Evolutionary conservation across 2,113 vertebrate genomes (phyloP).

Genomic region (Ochotona princeps): DNA sequence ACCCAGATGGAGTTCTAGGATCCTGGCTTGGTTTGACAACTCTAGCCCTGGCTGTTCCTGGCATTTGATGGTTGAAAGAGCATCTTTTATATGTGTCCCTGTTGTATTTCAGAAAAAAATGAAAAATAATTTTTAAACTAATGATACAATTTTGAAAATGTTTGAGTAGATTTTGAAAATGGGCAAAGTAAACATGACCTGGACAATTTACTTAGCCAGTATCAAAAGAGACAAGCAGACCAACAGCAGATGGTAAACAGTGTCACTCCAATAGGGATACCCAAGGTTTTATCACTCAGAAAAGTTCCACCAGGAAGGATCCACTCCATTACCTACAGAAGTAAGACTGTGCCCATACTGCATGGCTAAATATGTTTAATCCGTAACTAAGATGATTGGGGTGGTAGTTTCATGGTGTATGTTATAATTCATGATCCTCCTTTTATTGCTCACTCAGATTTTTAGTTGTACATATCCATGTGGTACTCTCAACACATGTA

Average conservation of each 20-base stretch:
- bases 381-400: background rate
- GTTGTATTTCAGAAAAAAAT: no score
- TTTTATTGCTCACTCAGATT: no score
- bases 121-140: background rate
- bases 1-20: no score
- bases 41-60: no score
- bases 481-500: no score
- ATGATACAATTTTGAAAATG: background rate
- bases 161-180: conserved; percentile 43
- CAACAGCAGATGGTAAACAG: background rate
- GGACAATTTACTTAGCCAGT: background rate
- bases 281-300: background rate
- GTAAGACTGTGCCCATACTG: background rate
- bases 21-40: no score
- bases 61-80: no score
- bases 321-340: background rate
- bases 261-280: background rate
- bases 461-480: no score
- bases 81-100: no score
- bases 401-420: background rate
- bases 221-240: background rate
- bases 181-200: background rate
- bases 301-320: background rate
- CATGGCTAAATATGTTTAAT: background rate
- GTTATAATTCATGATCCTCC: background rate